Conservation (phyloP, 2,888 invertebrate genomes). For the Spodoptera exigua region DNA sequence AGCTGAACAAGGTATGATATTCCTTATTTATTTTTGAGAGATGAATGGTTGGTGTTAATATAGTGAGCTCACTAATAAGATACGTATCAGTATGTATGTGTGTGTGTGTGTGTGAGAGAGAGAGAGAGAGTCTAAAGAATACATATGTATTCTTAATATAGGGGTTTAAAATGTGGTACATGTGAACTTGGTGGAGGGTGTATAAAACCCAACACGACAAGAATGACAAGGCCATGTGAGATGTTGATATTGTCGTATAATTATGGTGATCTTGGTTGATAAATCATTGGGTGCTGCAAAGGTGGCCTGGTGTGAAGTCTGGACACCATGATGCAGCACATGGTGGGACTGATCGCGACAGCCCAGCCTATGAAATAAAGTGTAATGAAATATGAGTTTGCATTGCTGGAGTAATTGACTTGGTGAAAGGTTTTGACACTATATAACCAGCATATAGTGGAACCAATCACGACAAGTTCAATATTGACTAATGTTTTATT, state of each 20-base stretch:
- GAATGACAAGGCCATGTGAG: constrained; percentile 7
- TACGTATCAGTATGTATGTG: no score
- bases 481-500: constrained; percentile 1
- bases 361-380: neutral
- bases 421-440: constrained; percentile 9
- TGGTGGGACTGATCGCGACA: constrained; percentile 11
- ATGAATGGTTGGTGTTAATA: constrained; percentile 7
- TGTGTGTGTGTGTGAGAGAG: neutral
- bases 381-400: no score
- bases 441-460: constrained; percentile 2
- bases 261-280: neutral
- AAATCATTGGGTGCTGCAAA: constrained; percentile 5
- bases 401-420: neutral
- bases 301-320: constrained; percentile 11
- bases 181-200: no score
- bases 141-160: no score
- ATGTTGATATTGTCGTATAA: neutral
- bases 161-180: no score
- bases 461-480: constrained; percentile 1
- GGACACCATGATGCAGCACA: constrained; percentile 11
- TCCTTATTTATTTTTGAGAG: constrained; percentile 3
- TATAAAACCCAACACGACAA: no score
- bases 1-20: constrained; percentile 6
- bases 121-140: no score
- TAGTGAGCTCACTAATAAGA: constrained; percentile 5